Evolutionary conservation across 2,113 vertebrate species (phyloP), one percentile per base, ranked within the genome.

Genomic region (Sander vitreus): DNA sequence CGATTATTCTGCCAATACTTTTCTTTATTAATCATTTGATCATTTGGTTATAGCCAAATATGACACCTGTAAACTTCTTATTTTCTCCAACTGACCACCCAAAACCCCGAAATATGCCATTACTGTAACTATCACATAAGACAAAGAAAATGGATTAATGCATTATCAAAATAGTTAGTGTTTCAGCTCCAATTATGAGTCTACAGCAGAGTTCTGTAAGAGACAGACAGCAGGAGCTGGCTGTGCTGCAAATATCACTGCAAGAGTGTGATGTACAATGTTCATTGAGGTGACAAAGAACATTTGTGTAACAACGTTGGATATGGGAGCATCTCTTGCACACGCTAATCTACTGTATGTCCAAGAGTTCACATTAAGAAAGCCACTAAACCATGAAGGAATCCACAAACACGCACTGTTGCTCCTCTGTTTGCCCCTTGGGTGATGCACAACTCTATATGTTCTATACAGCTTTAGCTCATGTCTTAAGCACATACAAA

Each of bases 211-310:
- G 21, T 45, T 54, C 15, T 19, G 15, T 9, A 7, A 12, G 18
- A 53, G 16, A 48, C 13, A 18, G 15, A 18, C 4, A 47, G 7
- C 12, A 48, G n/a, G 14, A 48, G 39, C 19, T 30, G 33, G 6
- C 50, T 57, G 36, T 33, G 19, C 23, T 16, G 18, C 55, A 53
- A 30, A 48, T 25, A 43, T 76, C 33, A n/a, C 53, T 67, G 65
- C 64, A 51, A 23, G 36, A 76, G 62, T 27, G 30, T n/a, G n/a
- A 50, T 84, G 25, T 74, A 1, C 33, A 60, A 25, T 64, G 65
- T 70, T 43, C 23, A 72, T 15, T 27, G 69, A 53, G 43, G 19
- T 23, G 65, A 71, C 30, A 59, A 15, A 53, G 18, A 60, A 50
- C 54, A 74, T 55, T 45, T 15, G 65, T 57, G 30, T 33, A 54